These are phyloP conservation scores for Oreochromis tanganicae DNA, from an alignment of 2,113 vertebrate genomes.

Conservation along the genomic window DNA sequence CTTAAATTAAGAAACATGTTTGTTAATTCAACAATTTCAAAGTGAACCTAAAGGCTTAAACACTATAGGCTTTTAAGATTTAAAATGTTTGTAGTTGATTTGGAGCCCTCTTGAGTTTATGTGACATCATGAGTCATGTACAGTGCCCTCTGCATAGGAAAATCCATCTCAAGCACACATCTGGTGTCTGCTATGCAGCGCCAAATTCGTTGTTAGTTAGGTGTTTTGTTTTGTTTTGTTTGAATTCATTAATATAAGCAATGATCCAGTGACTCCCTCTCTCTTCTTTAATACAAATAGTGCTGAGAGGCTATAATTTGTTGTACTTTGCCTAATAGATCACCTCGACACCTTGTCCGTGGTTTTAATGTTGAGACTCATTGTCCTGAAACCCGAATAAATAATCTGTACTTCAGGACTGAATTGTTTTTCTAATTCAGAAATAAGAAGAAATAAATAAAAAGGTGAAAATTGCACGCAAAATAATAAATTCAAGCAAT, in stretches of 20 bases:
- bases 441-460: background rate
- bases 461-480: background rate
- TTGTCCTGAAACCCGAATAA: background rate
- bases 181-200: background rate
- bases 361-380: background rate
- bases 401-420: background rate
- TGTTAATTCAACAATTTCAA: background rate
- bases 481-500: background rate
- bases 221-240: background rate
- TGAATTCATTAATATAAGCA: background rate
- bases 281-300: background rate
- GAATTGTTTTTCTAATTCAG: background rate
- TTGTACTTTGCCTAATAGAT: background rate
- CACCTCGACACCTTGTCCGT: background rate
- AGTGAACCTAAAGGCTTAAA: background rate
- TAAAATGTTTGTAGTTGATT: background rate
- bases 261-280: background rate
- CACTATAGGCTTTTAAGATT: background rate
- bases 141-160: background rate
- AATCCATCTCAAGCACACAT: background rate
- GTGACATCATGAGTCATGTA: background rate
- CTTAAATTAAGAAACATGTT: background rate
- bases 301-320: background rate
- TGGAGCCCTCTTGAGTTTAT: background rate
- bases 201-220: background rate